These are phyloP conservation scores for Conus canariensis DNA, from an alignment of 2,888 invertebrate species.

Conservation along the genomic window DNA sequence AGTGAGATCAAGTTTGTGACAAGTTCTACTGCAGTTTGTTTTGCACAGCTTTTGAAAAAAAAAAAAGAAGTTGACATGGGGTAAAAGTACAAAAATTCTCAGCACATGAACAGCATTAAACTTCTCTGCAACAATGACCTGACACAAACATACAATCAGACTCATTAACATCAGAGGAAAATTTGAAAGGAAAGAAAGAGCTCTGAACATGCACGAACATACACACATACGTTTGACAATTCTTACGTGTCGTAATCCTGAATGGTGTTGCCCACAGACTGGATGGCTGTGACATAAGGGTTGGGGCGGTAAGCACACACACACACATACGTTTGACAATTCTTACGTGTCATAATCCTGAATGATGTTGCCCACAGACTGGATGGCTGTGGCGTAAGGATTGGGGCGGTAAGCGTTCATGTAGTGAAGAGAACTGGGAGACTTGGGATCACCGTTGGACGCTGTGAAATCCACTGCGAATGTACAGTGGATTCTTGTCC, in stretches of 20 bases:
- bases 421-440: constrained; percentile 80
- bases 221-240: not conserved
- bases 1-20: too few species aligned
- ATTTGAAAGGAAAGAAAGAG: too few species aligned
- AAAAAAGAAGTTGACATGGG: too few species aligned
- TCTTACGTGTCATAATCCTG: constrained; percentile 79
- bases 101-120: too few species aligned
- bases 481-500: constrained; percentile 80
- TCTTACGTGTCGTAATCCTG: constrained; percentile 79
- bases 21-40: too few species aligned
- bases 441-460: constrained; percentile 79
- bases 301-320: constrained; percentile 73
- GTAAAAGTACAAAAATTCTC: too few species aligned
- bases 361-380: constrained; percentile 79
- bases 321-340: not conserved
- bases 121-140: too few species aligned
- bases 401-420: constrained; percentile 78
- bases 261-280: constrained; percentile 79
- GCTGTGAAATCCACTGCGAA: constrained; percentile 81
- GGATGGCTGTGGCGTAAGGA: constrained; percentile 80
- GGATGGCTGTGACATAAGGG: constrained; percentile 80
- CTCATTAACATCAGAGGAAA: too few species aligned
- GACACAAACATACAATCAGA: too few species aligned
- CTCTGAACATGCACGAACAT: not conserved
- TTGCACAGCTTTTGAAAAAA: too few species aligned